Percentiles rank a stretch among this genome's conserved stretches.
These are phyloP conservation scores for Cryptophagus acutangulus DNA, from an alignment of 2,888 invertebrate species.

Conservation along the genomic window DNA sequence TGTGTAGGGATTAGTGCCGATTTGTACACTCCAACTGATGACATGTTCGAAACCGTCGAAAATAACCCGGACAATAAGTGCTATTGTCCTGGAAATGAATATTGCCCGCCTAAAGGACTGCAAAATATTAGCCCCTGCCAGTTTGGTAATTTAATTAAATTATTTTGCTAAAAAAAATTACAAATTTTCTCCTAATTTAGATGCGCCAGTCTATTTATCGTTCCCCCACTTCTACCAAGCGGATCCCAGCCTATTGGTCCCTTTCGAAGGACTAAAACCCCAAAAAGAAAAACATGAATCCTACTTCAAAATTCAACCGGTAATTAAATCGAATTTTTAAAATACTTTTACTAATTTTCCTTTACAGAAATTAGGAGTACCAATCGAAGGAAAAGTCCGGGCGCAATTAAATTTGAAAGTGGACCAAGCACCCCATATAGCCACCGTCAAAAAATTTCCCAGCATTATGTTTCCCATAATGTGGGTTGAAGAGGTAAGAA, in stretches of 20 bases:
- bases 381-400: constrained; percentile 74
- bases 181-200: constrained; percentile 46
- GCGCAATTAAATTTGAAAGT: constrained; percentile 79
- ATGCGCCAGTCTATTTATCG: constrained; percentile 82
- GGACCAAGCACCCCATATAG: constrained; percentile 65
- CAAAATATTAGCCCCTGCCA: constrained; percentile 86
- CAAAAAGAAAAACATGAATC: constrained; percentile 65
- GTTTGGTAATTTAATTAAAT: constrained; percentile 56
- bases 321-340: constrained; percentile 46
- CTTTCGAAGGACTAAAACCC: constrained; percentile 70
- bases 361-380: constrained; percentile 76
- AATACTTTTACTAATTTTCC: constrained; percentile 7
- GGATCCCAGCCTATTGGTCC: constrained; percentile 61
- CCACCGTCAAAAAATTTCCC: constrained; percentile 70
- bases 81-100: constrained; percentile 64
- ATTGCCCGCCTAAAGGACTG: constrained; percentile 68
- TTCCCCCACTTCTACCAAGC: constrained; percentile 87
- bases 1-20: constrained; percentile 63
- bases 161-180: neutral
- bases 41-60: constrained; percentile 64
- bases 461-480: constrained; percentile 78
- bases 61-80: constrained; percentile 68
- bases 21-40: constrained; percentile 66
- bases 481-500: constrained; percentile 74
- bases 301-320: constrained; percentile 81